A percentile compares a stretch with the other conserved stretches of the same genome.
Evolutionary conservation across 2,888 invertebrate species (phyloP).

Genomic region (Hyles lineata): DNA sequence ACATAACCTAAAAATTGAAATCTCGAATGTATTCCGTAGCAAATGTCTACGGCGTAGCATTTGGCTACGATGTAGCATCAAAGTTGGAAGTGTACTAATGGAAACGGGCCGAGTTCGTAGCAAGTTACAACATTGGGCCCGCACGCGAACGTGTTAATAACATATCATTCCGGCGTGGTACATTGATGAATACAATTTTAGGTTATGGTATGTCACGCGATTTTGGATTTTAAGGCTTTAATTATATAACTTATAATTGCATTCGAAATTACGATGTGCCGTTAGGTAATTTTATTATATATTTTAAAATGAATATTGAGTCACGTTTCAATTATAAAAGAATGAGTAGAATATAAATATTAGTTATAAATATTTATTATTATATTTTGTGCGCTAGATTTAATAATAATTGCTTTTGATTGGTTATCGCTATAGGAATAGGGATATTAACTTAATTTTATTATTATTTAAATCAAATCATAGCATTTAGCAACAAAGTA

Average conservation of each 20-base stretch:
- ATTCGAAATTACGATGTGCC: too few relatives aligned
- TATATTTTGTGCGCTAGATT: too few relatives aligned
- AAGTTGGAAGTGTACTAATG: conserved; percentile 27
- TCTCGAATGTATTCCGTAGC: neutral
- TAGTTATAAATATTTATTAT: too few relatives aligned
- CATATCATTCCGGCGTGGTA: conserved; percentile 7
- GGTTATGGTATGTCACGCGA: neutral
- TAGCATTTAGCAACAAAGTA: too few relatives aligned
- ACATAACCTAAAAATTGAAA: neutral
- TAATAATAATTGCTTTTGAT: too few relatives aligned
- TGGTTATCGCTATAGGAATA: too few relatives aligned
- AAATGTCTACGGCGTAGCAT: conserved; percentile 20
- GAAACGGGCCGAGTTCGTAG: conserved; percentile 7
- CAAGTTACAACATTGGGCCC: conserved; percentile 5
- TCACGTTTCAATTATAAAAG: too few relatives aligned
- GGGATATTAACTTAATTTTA: too few relatives aligned
- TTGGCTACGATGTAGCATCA: conserved; percentile 19
- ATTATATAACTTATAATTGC: neutral
- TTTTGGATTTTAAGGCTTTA: neutral
- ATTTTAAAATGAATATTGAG: too few relatives aligned
- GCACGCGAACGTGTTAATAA: conserved; percentile 20
- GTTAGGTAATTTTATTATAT: too few relatives aligned
- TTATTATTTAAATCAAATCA: too few relatives aligned
- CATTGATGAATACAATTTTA: neutral
- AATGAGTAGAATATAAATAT: too few relatives aligned